Evolutionary conservation across 1,140 invertebrate species (phyloP), one percentile per base, ranked within the genome.

Genomic region (Lethrus apterus): DNA sequence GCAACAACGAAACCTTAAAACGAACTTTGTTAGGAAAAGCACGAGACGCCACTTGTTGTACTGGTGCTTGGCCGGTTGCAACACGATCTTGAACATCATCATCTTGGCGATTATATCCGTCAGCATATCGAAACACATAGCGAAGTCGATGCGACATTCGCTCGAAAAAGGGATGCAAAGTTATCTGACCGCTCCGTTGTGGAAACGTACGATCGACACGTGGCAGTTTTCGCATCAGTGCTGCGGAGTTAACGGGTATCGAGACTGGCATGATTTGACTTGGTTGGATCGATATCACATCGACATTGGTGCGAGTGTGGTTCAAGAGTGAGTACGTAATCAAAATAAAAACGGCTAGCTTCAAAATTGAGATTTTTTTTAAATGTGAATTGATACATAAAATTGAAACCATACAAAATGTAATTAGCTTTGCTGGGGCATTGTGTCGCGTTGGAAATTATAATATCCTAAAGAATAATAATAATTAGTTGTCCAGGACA

Each of bases 141-240:
- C 56, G 0, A 53, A 55, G 29, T 60, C 63, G 1, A 57, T 67
- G 47, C 56, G 54, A 35, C 56, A 63, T 48, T 61, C 61, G 8
- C 48, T 61, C 26, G 23, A 51, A 42, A 60, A 46, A 48, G 62
- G 58, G 8, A 68, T 66, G 59, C 63, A 62, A 38, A 61, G 55
- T 43, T 68, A 65, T 50, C 49, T 67, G 19, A 60, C 50, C 11
- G 64, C 70, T 41, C 21, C 41, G 9, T 30, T 45, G 14, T 68
- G 65, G 59, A 71, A 71, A 53, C 51, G 58, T 26, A 59, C 58
- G 2, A 56, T 65, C 18, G 62, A 70, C 46, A 53, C 19, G 46
- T 55, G 70, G 49, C 67, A 69, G 46, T 59, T 55, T 36, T 40
- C 49, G 10, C 40, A 65, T 49, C 55, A 66, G 36, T 70, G 63